phyloP scores from a whole-genome alignment of 2,797 vertebrate species.

The Kryptolebias ocellatus region DNA sequence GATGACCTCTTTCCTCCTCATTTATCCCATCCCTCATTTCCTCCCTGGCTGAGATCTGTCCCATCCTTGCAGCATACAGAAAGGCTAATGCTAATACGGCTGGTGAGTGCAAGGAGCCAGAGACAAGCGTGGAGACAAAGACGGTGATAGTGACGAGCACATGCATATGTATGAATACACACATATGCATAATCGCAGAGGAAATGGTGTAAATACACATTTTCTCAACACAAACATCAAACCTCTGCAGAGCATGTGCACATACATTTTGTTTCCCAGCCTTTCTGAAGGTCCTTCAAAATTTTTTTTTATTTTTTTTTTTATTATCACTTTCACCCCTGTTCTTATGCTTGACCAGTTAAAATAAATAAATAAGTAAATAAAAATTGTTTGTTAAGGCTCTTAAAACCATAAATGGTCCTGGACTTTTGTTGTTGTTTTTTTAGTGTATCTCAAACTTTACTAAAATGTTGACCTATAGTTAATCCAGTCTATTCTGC shows the following conservation, averaged over 20 bases:
- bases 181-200: constrained; percentile 75
- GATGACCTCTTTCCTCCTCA: constrained; percentile 70
- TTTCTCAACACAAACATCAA: constrained; percentile 38
- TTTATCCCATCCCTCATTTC: constrained; percentile 69
- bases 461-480: too few species aligned
- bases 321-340: too few species aligned
- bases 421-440: too few species aligned
- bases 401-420: too few species aligned
- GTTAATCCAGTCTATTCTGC: too few species aligned
- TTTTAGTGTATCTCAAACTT: too few species aligned
- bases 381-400: too few species aligned
- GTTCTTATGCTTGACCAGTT: too few species aligned
- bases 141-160: constrained; percentile 61
- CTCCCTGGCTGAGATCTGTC: constrained; percentile 54
- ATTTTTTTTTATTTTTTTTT: too few species aligned
- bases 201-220: constrained; percentile 44
- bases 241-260: constrained; percentile 33
- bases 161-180: constrained; percentile 79
- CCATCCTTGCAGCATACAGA: constrained; percentile 41
- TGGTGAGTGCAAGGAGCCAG: constrained; percentile 50
- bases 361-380: too few species aligned
- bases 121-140: constrained; percentile 66
- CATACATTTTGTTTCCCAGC: constrained; percentile 18
- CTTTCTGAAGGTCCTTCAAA: too few species aligned
- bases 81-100: constrained; percentile 64